Conservation (phyloP, 2,888 invertebrate species). For the Parnassius orleans region DNA sequence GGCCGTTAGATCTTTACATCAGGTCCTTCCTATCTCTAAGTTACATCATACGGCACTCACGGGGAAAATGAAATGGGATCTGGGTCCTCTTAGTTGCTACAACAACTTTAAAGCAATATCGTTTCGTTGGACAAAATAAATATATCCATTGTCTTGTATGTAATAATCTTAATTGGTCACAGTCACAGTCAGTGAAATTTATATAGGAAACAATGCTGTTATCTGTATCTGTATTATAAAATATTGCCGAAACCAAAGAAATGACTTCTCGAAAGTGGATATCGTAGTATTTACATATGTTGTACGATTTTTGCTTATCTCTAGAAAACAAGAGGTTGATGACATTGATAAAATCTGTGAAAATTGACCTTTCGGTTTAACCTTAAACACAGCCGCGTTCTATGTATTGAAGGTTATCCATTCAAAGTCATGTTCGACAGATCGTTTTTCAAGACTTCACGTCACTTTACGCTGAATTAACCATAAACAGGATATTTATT, state of each 20-base stretch:
- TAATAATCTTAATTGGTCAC: not conserved
- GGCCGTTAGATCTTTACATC: too few species aligned
- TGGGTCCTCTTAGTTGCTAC: too few species aligned
- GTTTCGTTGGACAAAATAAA: too few species aligned
- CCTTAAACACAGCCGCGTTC: conserved; percentile 15
- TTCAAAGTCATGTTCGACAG: conserved; percentile 17
- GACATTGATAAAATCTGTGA: conserved; percentile 24
- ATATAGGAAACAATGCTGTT: not conserved
- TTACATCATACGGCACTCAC: too few species aligned
- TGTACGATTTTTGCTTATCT: conserved; percentile 14
- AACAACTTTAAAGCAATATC: too few species aligned
- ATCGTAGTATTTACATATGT: conserved; percentile 13
- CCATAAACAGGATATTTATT: conserved; percentile 6
- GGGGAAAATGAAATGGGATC: too few species aligned
- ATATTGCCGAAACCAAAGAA: conserved; percentile 8
- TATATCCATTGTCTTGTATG: too few species aligned
- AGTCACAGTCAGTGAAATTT: too few species aligned
- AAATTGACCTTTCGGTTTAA: conserved; percentile 24
- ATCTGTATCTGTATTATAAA: conserved; percentile 4
- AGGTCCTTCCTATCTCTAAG: too few species aligned
- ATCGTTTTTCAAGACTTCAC: conserved; percentile 18
- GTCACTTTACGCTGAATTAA: conserved; percentile 11
- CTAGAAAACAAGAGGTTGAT: conserved; percentile 18
- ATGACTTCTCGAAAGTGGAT: conserved; percentile 8
- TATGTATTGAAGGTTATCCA: conserved; percentile 15